Evolutionary conservation across 2,797 vertebrate genomes (phyloP), one percentile per base, ranked within the genome.

Genomic region (Chiloscyllium punctatum): DNA sequence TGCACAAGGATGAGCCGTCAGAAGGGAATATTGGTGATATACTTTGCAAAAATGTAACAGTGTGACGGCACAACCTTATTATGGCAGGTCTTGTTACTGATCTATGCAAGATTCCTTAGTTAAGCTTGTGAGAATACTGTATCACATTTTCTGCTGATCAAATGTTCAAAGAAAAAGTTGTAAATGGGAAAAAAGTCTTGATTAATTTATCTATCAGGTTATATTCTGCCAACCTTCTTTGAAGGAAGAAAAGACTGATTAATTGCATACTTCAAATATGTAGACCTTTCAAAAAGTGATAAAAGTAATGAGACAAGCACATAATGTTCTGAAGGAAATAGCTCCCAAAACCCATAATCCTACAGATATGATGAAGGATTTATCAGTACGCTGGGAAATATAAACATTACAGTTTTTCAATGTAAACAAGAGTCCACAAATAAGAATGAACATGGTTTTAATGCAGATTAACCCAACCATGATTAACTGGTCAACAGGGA

Each of bases 361-460:
- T 11, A 48, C 7, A 77, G 72, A 33, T 74, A 57, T 21, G 74
- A 51, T 53, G 42, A n/a, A 74, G 42, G 37, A 16, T 42, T 53
- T 72, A 74, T 92, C 11, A 33, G 57, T 2, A 90, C 30, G 4
- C 15, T 66, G 30, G 1, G 66, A 92, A 37, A 23, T 92, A 37
- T 92, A 92, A 92, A 92, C 66, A 66, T 92, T 66, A 27, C 66
- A 69, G 62, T 69, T 92, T 69, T 92, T 92, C n/a, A 95, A 95
- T 51, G 79, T 74, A 79, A 95, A 68, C 90, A 69, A 37, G 62
- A 13, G 69, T 92, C 90, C 42, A 68, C 69, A 62, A 92, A 92
- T 92, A 69, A 92, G 90, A 92, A 92, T 91, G 30, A 91, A 91
- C 88, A 68, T 68, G 66, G 62, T 69, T 92, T 42, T 92, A 21